Percentiles rank a stretch among this genome's conserved stretches.
Evolutionary conservation across 2,888 invertebrate species (phyloP).

Genomic region (Choristoneura rosaceana): DNA sequence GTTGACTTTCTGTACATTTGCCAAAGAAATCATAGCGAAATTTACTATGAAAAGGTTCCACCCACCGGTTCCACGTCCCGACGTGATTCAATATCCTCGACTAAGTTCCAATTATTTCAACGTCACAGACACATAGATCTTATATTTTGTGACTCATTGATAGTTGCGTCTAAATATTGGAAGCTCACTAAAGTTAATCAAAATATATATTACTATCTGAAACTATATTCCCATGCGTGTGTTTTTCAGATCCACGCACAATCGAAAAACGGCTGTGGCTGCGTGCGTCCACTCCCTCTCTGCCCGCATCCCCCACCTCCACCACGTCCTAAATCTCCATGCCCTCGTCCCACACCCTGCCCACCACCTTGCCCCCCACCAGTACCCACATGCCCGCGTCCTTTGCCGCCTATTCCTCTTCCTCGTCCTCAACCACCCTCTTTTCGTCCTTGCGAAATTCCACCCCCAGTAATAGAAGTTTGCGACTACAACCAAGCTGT

Average conservation of each 20-base stretch:
- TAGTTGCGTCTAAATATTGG: too few species aligned
- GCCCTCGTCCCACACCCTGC: neutral
- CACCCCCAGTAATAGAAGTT: constrained; percentile 9
- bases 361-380: neutral
- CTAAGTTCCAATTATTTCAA: too few species aligned
- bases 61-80: too few species aligned
- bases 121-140: too few species aligned
- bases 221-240: neutral
- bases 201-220: too few species aligned
- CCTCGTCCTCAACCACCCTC: neutral
- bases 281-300: neutral
- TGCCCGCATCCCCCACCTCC: neutral
- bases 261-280: constrained; percentile 2
- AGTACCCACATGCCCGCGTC: neutral
- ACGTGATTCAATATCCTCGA: too few species aligned
- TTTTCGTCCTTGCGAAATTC: neutral
- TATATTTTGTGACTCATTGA: too few species aligned
- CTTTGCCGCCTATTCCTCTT: neutral
- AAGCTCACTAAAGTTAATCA: too few species aligned
- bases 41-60: too few species aligned
- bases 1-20: too few species aligned
- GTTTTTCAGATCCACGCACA: constrained; percentile 25
- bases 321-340: neutral
- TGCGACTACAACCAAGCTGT: neutral
- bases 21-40: too few species aligned